phyloP scores from a whole-genome alignment of 2,888 invertebrate species.

The Leucophenga maculata region DNA sequence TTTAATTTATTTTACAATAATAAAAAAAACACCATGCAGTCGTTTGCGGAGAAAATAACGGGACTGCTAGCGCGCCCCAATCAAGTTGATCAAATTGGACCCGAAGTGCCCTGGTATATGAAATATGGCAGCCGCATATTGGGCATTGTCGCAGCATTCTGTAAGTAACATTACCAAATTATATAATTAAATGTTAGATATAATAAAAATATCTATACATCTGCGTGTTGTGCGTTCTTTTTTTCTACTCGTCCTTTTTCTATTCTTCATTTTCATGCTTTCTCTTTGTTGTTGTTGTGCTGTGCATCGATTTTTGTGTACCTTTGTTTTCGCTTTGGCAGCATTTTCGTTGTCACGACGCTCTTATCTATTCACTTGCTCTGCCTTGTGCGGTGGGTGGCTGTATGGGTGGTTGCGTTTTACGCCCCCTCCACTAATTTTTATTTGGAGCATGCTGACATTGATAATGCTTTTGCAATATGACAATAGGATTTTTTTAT shows the following conservation, averaged over 20 bases:
- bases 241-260: background rate
- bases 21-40: conserved; percentile 45
- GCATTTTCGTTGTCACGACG: conserved; percentile 31
- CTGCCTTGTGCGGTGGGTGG: conserved; percentile 39
- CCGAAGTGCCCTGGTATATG: conserved; percentile 92
- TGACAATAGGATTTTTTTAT: conserved; percentile 6
- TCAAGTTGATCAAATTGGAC: conserved; percentile 76
- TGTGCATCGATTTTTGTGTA: conserved; percentile 68
- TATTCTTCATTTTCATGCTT: background rate
- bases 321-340: conserved; percentile 48
- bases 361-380: conserved; percentile 46
- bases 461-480: conserved; percentile 53
- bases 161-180: conserved; percentile 75
- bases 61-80: conserved; percentile 87
- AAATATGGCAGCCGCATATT: conserved; percentile 87
- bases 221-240: conserved; percentile 19
- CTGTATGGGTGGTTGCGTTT: conserved; percentile 36
- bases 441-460: conserved; percentile 49
- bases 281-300: conserved; percentile 19
- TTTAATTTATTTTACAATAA: no score
- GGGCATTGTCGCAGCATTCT: conserved; percentile 87
- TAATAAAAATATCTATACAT: no score
- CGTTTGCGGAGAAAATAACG: conserved; percentile 83
- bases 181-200: conserved; percentile 26
- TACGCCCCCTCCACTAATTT: conserved; percentile 29